Conservation (phyloP, 2,888 invertebrate species). For the Parasteatoda lunata region DNA sequence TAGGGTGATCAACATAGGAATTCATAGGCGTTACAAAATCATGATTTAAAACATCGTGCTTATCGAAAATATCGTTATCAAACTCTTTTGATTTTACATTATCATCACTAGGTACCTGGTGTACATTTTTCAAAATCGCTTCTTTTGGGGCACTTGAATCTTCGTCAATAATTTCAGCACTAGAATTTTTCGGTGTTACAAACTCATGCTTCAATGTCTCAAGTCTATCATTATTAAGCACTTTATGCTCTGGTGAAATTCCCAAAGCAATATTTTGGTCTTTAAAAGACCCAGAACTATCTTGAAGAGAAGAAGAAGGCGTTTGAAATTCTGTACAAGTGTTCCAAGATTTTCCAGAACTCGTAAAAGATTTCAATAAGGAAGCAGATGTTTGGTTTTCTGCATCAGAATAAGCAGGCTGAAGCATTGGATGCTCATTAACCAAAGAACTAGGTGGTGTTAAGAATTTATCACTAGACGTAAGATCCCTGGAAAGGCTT, state of each 20-base stretch:
- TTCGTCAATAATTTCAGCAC: constrained; percentile 1
- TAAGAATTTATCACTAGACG: constrained; percentile 47
- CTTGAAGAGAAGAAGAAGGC: constrained; percentile 38
- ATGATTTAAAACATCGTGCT: neutral
- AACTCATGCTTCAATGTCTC: constrained; percentile 5
- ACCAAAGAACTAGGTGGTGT: constrained; percentile 44
- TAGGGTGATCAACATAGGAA: neutral
- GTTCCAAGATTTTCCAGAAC: constrained; percentile 47
- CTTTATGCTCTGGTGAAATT: neutral
- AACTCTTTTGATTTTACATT: neutral
- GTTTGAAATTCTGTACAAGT: constrained; percentile 53
- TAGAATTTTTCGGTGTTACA: constrained; percentile 5
- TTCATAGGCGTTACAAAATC: constrained; percentile 26
- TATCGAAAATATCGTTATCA: neutral
- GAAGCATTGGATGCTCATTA: neutral
- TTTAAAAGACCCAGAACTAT: constrained; percentile 15
- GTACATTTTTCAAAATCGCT: neutral
- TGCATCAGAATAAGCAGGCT: constrained; percentile 10
- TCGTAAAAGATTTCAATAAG: constrained; percentile 51
- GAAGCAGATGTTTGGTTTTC: constrained; percentile 25
- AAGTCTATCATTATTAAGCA: neutral
- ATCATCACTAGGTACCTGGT: neutral
- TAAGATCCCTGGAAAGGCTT: constrained; percentile 17
- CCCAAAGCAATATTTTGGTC: neutral
- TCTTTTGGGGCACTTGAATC: neutral